Base-by-base conservation (phyloP, 1,140 invertebrate genomes). In the Drosophila ananassae region DNA sequence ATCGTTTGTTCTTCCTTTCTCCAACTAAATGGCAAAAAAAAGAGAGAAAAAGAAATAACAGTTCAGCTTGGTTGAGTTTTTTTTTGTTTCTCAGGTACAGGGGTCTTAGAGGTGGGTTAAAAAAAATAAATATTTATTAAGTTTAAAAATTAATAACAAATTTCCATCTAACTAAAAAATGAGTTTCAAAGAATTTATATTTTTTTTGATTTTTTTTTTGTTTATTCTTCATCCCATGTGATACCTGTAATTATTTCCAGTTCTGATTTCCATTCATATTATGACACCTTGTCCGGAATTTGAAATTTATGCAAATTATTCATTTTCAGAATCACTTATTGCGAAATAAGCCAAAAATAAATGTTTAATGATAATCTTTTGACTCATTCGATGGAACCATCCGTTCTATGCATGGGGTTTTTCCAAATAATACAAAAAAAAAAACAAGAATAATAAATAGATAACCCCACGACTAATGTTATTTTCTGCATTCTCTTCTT, bases 331-430 rank as follows among this genome's bases (percentile, higher is more conserved):
- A 66, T 66, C 46, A 12, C 7, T 51, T 67, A 68, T 68, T n/a
- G 51, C 63, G 58, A 67, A 67, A 69, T 41, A 56, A n/a, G 12
- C 51, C 66, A 34, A 68, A 69, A 69, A 69, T 69, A 69, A 69
- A 69, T 56, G 9, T 34, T 34, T 39, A 28, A 71, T 48, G 44
- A 71, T 71, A 71, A 71, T 41, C 66, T 58, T 66, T 54, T 76
- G 54, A 69, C 41, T 56, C 41, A 54, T 41, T 68, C 50, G 37
- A 32, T 41, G 52, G 41, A 66, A n/a, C n/a, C 12, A 30, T 55
- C n/a, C 12, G 39, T 55, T 68, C 63, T 56, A 56, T 67, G 58
- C 63, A 67, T 63, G 63, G 63, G 63, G 62, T 46, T 48, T 48
- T 12, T 24, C 32, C 24, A 32, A 6, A 54, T 55, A 6, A 54